Conservation (phyloP, 2,797 vertebrate species). For the Champsocephalus esox region DNA sequence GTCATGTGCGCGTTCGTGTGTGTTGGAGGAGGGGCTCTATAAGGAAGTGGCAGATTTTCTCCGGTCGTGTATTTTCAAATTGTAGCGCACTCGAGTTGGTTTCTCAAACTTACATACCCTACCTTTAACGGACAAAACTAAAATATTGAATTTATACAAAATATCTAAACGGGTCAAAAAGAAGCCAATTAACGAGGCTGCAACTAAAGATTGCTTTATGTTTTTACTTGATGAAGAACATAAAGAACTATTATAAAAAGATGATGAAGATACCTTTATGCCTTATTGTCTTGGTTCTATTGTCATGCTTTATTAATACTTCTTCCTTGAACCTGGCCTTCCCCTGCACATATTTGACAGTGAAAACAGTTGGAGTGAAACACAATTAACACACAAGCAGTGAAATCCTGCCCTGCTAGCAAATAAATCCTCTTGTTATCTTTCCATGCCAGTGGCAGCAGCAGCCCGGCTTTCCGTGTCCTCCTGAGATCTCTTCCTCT, state of each 20-base stretch:
- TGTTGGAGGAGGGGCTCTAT: too few relatives aligned
- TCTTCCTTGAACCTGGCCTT: not conserved
- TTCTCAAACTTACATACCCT: too few relatives aligned
- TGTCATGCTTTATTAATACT: not conserved
- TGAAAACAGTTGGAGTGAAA: conserved; percentile 21
- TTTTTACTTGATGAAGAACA: not conserved
- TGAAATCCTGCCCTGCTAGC: conserved; percentile 58
- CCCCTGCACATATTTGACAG: conserved; percentile 13
- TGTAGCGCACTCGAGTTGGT: too few relatives aligned
- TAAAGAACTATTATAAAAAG: not conserved
- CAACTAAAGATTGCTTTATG: not conserved
- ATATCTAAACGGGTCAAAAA: not conserved
- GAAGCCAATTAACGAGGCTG: not conserved
- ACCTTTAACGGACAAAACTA: not conserved
- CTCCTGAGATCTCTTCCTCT: conserved; percentile 60
- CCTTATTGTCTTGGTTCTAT: too few relatives aligned
- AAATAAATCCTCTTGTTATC: conserved; percentile 78
- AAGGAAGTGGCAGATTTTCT: too few relatives aligned
- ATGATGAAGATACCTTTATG: too few relatives aligned
- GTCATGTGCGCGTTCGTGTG: too few relatives aligned
- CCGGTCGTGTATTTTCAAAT: too few relatives aligned
- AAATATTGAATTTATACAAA: not conserved
- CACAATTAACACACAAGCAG: conserved; percentile 48
- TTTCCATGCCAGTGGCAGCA: conserved; percentile 60
- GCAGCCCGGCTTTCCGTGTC: conserved; percentile 48